Percentiles rank a stretch among this genome's conserved stretches.
Evolutionary conservation across 2,113 vertebrate genomes (phyloP).

Genomic region (Numida meleagris): DNA sequence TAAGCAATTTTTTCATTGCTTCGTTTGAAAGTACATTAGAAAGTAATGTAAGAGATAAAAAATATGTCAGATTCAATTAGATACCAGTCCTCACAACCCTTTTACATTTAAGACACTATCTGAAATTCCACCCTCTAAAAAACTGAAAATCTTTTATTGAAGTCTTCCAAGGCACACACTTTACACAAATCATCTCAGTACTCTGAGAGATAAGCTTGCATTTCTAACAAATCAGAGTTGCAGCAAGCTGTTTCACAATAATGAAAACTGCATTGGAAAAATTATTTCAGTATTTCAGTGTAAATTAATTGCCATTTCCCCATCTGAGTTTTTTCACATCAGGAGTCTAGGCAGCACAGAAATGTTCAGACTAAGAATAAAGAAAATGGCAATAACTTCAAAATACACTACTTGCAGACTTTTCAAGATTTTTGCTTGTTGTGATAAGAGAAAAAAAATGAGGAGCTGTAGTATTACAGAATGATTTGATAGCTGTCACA

Average conservation of each 20-base stretch:
- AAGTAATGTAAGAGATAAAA: neutral
- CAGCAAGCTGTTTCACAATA: neutral
- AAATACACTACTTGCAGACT: neutral
- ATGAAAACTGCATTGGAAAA: neutral
- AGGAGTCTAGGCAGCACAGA: neutral
- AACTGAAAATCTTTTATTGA: neutral
- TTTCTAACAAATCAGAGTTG: constrained; percentile 1
- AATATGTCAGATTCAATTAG: constrained; percentile 5
- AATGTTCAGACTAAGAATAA: neutral
- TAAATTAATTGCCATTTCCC: neutral
- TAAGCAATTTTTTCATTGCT: neutral
- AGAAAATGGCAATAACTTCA: neutral
- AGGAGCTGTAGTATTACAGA: accelerated
- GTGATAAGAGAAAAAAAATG: neutral
- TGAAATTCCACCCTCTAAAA: constrained; percentile 8
- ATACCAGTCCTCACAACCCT: neutral
- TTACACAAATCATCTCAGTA: neutral
- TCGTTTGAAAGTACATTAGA: neutral
- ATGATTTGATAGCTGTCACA: neutral
- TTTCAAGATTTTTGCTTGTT: neutral
- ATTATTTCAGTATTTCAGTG: neutral
- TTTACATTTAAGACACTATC: constrained; percentile 1
- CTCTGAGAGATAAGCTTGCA: neutral
- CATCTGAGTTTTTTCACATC: neutral
- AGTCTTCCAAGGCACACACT: neutral